Evolutionary conservation across 2,888 invertebrate species (phyloP).

Genomic region (Ischnus inquisitorius): DNA sequence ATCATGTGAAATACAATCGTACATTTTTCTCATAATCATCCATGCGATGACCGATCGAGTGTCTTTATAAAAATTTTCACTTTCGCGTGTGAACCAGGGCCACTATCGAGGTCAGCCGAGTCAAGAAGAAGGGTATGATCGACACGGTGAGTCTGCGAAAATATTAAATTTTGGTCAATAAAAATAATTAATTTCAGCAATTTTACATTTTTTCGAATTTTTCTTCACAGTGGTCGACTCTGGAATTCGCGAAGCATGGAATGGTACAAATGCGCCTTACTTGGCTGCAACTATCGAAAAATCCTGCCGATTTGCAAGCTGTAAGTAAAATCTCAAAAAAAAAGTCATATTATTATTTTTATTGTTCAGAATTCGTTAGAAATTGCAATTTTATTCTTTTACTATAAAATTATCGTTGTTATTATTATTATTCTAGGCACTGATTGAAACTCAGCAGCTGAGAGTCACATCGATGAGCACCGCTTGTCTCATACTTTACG

Average conservation of each 20-base stretch:
- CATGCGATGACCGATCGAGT: not conserved
- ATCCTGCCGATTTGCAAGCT: slow-evolving; percentile 90
- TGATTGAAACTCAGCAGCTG: slow-evolving; percentile 91
- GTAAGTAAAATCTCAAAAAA: slow-evolving; percentile 86
- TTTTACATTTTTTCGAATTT: slow-evolving; percentile 63
- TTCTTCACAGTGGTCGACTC: slow-evolving; percentile 93
- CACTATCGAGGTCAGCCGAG: slow-evolving; percentile 90
- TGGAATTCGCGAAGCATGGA: slow-evolving; percentile 98
- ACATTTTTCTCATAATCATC: not conserved
- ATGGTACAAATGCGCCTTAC: slow-evolving; percentile 95
- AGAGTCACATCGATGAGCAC: slow-evolving; percentile 92
- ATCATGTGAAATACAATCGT: slow-evolving; percentile 32
- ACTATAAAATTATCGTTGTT: slow-evolving; percentile 9
- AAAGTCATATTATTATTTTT: not conserved
- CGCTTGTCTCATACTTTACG: slow-evolving; percentile 93
- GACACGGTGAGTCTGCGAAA: slow-evolving; percentile 89
- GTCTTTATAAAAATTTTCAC: slow-evolving; percentile 39
- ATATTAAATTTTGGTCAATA: slow-evolving; percentile 33
- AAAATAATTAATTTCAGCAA: slow-evolving; percentile 39
- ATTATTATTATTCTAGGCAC: slow-evolving; percentile 86
- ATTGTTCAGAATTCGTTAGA: not conserved
- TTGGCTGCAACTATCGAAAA: slow-evolving; percentile 94
- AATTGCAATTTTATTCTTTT: not conserved
- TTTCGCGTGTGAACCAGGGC: slow-evolving; percentile 86
- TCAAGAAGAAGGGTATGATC: slow-evolving; percentile 90